A percentile compares a stretch with the other conserved stretches of the same genome.
Evolutionary conservation across 2,797 vertebrate genomes (phyloP).

Genomic region (Hozukius guyotensis): DNA sequence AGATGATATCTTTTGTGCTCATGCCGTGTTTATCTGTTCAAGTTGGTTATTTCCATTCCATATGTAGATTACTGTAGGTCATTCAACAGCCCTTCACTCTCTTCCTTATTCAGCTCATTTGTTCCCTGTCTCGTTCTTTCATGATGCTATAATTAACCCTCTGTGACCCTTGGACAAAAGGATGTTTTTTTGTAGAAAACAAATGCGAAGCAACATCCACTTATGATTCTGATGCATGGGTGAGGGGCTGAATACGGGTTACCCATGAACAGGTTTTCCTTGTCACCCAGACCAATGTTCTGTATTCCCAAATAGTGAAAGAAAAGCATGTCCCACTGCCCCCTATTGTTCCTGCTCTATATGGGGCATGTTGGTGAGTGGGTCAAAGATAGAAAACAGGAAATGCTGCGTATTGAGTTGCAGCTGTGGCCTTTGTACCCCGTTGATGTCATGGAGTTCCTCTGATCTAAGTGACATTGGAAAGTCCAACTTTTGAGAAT

Average conservation of each 20-base stretch:
- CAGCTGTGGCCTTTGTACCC: constrained; percentile 65
- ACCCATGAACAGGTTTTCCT: not conserved
- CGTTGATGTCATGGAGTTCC: constrained; percentile 47
- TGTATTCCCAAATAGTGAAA: not conserved
- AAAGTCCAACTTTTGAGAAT: constrained; percentile 21
- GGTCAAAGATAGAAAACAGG: constrained; percentile 28
- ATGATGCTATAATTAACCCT: not conserved
- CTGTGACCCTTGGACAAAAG: too few species aligned
- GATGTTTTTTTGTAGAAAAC: not conserved
- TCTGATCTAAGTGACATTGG: constrained; percentile 43
- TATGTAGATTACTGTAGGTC: not conserved
- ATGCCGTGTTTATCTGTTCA: not conserved
- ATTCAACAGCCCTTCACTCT: not conserved
- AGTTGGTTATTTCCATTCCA: not conserved
- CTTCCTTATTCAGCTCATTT: not conserved
- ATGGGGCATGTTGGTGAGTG: not conserved
- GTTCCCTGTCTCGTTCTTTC: not conserved
- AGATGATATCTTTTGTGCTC: not conserved
- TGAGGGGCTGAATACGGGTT: not conserved
- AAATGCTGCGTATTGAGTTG: constrained; percentile 39
- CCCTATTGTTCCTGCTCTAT: constrained; percentile 7
- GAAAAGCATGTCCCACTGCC: constrained; percentile 7
- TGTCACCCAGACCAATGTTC: not conserved
- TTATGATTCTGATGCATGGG: not conserved
- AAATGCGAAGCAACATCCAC: not conserved